Evolutionary conservation across 1,140 invertebrate genomes (phyloP).

Genomic region (Oncopodura yosiiana): DNA sequence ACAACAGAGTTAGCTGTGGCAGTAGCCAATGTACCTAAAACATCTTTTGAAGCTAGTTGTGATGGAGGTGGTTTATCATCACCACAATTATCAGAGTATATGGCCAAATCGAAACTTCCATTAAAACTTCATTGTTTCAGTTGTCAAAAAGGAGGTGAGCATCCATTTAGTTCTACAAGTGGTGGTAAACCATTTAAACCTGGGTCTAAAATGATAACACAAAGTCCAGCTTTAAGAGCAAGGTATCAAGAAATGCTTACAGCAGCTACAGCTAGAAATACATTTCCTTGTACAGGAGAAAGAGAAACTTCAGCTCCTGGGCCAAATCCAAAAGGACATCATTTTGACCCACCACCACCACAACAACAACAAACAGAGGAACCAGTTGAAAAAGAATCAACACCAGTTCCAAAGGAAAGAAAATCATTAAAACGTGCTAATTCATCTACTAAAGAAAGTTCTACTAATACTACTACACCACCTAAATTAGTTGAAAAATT

Average conservation of each 20-base stretch:
- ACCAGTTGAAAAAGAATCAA: background rate
- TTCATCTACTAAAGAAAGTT: too few relatives aligned
- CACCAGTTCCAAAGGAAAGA: background rate
- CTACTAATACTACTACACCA: background rate
- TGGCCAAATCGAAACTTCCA: too few relatives aligned
- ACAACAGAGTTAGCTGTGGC: too few relatives aligned
- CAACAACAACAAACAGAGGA: background rate
- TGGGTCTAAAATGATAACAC: conserved; percentile 24
- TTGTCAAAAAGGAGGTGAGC: too few relatives aligned
- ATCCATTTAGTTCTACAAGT: too few relatives aligned
- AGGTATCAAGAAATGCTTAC: conserved; percentile 21
- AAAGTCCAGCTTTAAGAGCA: conserved; percentile 20
- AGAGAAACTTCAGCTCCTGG: too few relatives aligned
- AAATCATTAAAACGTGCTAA: too few relatives aligned
- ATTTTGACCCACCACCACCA: background rate
- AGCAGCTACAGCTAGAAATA: background rate
- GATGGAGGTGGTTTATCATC: too few relatives aligned
- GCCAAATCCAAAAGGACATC: background rate
- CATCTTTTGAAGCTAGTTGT: too few relatives aligned
- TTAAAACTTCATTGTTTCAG: too few relatives aligned
- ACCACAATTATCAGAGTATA: too few relatives aligned
- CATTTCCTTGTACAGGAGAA: conserved; percentile 1
- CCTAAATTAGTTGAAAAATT: conserved; percentile 1
- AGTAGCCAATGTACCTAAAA: too few relatives aligned
- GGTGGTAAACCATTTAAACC: conserved; percentile 2